Evolutionary conservation across 2,797 vertebrate species (phyloP).

Genomic region (Percopsis omiscomaycus): DNA sequence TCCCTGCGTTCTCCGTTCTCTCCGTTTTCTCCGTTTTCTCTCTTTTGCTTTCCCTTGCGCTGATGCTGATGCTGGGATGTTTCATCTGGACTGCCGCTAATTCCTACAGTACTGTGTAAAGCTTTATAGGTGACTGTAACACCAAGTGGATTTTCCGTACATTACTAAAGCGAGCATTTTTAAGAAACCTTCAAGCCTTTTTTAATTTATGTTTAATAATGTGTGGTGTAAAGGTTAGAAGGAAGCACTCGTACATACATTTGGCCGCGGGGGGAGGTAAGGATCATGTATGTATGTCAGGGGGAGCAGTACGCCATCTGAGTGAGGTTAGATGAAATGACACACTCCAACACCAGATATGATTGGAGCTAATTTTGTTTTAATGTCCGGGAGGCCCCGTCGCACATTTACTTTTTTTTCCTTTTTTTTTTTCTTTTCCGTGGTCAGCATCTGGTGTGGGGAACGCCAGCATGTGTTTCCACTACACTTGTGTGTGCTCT

Average conservation of each 20-base stretch:
- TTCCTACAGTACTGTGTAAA: conserved; percentile 43
- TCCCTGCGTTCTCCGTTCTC: background rate
- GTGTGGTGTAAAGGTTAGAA: conserved; percentile 13
- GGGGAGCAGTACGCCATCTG: conserved; percentile 48
- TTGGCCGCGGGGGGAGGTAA: conserved; percentile 21
- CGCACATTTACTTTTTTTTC: conserved; percentile 44
- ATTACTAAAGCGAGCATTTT: conserved; percentile 33
- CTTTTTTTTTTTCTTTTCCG: conserved; percentile 44
- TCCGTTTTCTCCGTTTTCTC: conserved; percentile 10
- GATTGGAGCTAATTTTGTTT: conserved; percentile 71
- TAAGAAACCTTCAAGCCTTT: background rate
- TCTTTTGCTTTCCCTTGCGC: conserved; percentile 1
- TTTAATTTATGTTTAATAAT: background rate
- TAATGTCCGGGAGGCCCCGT: conserved; percentile 65
- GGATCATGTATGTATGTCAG: conserved; percentile 38
- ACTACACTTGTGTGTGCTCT: conserved; percentile 64
- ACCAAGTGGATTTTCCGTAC: conserved; percentile 51
- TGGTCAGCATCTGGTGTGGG: conserved; percentile 64
- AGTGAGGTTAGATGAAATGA: conserved; percentile 68
- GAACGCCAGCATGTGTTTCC: conserved; percentile 70
- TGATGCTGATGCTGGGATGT: background rate
- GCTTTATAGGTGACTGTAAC: conserved; percentile 52
- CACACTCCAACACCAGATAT: conserved; percentile 70
- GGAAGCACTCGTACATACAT: conserved; percentile 50
- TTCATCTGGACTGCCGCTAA: conserved; percentile 40